These are phyloP conservation scores for Cygnus olor DNA, from an alignment of 2,797 vertebrate species.

Conservation along the genomic window DNA sequence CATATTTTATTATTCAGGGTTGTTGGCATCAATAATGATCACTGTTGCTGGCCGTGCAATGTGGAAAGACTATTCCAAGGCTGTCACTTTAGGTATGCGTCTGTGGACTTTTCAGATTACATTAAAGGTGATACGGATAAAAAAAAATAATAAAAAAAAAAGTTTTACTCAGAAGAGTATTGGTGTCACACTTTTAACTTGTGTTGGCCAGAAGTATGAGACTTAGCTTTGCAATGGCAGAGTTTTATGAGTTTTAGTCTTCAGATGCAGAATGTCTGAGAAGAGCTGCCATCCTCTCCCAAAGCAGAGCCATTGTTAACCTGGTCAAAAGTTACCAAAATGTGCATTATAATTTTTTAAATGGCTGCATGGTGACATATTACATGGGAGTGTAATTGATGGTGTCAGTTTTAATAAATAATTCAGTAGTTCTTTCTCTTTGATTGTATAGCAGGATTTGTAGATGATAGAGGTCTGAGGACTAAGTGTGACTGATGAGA, in stretches of 20 bases:
- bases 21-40: neutral
- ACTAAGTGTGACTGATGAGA: slow-evolving; percentile 56
- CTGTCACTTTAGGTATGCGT: neutral
- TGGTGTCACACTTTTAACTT: neutral
- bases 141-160: neutral
- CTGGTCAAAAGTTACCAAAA: slow-evolving; percentile 27
- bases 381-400: slow-evolving; percentile 44
- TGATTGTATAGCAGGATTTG: slow-evolving; percentile 50
- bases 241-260: neutral
- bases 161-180: neutral
- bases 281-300: neutral
- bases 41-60: neutral
- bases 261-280: neutral
- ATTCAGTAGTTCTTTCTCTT: slow-evolving; percentile 58
- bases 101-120: neutral
- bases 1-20: neutral
- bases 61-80: neutral
- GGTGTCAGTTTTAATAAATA: slow-evolving; percentile 66
- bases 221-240: neutral
- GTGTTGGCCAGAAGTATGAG: neutral
- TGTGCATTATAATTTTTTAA: slow-evolving; percentile 37
- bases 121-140: neutral
- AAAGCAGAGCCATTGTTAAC: neutral
- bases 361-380: slow-evolving; percentile 43
- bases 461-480: slow-evolving; percentile 48